Evolutionary conservation across 2,888 invertebrate genomes (phyloP).

Genomic region (Alloplasta piceator): DNA sequence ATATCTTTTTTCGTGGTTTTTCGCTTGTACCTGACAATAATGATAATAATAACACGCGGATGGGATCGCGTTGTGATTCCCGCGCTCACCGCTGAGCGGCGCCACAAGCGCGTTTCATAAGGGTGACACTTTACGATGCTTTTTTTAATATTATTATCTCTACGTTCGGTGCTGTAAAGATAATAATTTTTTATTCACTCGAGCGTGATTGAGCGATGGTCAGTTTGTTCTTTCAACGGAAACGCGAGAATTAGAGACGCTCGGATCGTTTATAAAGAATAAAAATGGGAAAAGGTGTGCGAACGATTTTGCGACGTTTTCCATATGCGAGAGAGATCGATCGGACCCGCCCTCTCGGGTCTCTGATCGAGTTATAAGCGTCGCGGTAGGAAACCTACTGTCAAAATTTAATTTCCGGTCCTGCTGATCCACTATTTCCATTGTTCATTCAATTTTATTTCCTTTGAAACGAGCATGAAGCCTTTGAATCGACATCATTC

Average conservation of each 20-base stretch:
- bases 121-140: too few species aligned
- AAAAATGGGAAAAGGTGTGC: not conserved
- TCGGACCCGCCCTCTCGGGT: slow-evolving; percentile 60
- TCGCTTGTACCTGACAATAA: not conserved
- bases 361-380: slow-evolving; percentile 42
- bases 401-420: slow-evolving; percentile 33
- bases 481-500: too few species aligned
- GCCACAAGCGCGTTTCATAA: slow-evolving; percentile 45
- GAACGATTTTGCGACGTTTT: slow-evolving; percentile 12
- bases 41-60: slow-evolving; percentile 15
- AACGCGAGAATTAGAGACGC: not conserved
- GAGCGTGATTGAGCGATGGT: not conserved
- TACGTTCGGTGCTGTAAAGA: not conserved
- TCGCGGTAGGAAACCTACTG: slow-evolving; percentile 1
- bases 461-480: too few species aligned
- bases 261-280: not conserved
- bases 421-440: too few species aligned
- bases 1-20: not conserved
- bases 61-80: slow-evolving; percentile 11
- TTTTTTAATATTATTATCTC: too few species aligned
- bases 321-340: slow-evolving; percentile 55
- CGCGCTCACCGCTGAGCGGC: slow-evolving; percentile 43
- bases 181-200: slow-evolving; percentile 5
- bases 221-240: too few species aligned
- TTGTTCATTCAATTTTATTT: too few species aligned